Evolutionary conservation across 2,888 invertebrate species (phyloP).

Genomic region (Geotrupes spiniger): DNA sequence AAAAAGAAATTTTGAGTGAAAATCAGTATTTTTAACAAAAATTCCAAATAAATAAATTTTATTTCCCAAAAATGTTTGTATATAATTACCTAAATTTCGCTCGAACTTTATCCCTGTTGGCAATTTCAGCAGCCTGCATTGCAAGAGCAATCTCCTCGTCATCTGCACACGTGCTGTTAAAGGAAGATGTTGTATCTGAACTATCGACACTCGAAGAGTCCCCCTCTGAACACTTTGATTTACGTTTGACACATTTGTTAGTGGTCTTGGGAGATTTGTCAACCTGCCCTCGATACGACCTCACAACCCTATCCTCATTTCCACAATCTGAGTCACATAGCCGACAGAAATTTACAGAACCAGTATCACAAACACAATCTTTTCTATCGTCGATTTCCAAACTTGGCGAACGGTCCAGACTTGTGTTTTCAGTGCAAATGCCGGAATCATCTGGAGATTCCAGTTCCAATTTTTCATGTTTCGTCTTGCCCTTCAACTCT

Average conservation of each 20-base stretch:
- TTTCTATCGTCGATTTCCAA: conserved; percentile 50
- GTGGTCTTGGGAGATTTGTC: conserved; percentile 34
- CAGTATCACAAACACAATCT: conserved; percentile 14
- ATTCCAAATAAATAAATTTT: no score
- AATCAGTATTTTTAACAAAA: no score
- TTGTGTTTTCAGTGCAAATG: conserved; percentile 71
- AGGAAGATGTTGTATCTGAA: conserved; percentile 66
- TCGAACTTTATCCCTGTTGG: conserved; percentile 73
- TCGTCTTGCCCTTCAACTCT: conserved; percentile 26
- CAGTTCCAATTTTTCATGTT: conserved; percentile 40
- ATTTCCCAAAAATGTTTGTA: no score
- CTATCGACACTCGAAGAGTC: conserved; percentile 43
- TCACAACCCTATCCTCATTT: conserved; percentile 12
- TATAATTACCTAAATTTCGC: conserved; percentile 68
- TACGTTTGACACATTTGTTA: conserved; percentile 23
- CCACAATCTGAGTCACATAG: not conserved
- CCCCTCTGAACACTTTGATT: conserved; percentile 28
- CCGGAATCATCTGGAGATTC: conserved; percentile 62
- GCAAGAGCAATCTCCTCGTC: conserved; percentile 86
- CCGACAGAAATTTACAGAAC: not conserved
- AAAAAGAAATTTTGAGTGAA: no score
- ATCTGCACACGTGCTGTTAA: conserved; percentile 77
- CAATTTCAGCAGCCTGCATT: conserved; percentile 79
- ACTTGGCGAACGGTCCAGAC: conserved; percentile 63
- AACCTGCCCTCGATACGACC: conserved; percentile 21